Conservation (phyloP, 2,113 vertebrate species). For the Phrynosoma platyrhinos region DNA sequence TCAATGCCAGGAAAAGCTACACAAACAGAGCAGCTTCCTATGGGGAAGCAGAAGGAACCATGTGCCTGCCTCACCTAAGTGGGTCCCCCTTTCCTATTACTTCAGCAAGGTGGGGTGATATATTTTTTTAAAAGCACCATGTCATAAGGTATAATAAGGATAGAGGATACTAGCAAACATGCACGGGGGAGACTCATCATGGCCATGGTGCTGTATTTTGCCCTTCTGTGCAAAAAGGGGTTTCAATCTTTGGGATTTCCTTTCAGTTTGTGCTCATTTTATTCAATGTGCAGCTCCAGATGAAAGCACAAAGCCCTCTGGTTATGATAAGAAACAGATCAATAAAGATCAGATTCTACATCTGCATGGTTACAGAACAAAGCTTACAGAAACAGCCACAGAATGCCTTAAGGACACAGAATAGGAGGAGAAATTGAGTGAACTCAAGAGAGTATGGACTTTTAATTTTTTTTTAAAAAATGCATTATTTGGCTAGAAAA, state of each 20-base stretch:
- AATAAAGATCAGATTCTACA: background rate
- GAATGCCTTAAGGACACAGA: background rate
- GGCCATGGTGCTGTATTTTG: background rate
- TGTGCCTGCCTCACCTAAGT: fast-evolving
- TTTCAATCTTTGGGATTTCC: background rate
- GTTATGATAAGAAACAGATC: background rate
- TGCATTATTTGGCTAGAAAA: too few species aligned
- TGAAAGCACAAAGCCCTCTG: background rate
- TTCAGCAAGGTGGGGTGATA: background rate
- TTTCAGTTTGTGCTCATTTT: conserved; percentile 10
- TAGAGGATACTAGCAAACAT: background rate
- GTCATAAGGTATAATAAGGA: background rate
- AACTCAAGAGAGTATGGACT: background rate
- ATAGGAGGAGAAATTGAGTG: background rate
- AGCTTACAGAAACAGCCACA: background rate
- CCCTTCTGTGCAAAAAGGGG: background rate
- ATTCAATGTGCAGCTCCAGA: background rate
- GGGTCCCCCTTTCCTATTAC: conserved; percentile 1
- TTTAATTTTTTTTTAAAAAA: too few species aligned
- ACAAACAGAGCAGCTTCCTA: background rate
- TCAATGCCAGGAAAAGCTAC: background rate
- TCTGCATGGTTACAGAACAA: background rate
- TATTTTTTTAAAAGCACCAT: background rate
- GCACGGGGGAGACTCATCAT: background rate
- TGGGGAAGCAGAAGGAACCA: background rate